Conservation (phyloP, 1,140 invertebrate genomes). For the Caenorhabditis elegans region DNA sequence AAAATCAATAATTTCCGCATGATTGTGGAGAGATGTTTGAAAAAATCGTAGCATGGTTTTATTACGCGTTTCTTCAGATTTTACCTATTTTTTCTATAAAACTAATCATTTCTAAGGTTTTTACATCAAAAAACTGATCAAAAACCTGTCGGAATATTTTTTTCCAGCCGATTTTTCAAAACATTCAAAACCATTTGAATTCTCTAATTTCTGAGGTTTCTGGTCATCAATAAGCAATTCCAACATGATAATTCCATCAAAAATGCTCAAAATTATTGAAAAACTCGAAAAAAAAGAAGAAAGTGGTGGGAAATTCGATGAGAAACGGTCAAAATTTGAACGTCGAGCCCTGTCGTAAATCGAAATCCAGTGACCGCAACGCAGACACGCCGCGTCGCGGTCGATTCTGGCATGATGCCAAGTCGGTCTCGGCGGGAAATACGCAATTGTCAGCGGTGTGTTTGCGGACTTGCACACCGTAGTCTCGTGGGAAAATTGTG, state of each 20-base stretch:
- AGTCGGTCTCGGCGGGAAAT: neutral
- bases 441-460: neutral
- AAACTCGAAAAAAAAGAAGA: neutral
- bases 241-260: neutral
- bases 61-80: too few relatives aligned
- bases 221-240: too few relatives aligned
- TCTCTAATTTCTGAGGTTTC: neutral
- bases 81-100: too few relatives aligned
- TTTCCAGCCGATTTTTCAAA: neutral
- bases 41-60: neutral
- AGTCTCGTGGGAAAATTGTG: neutral
- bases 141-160: neutral
- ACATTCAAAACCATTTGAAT: neutral
- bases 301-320: neutral
- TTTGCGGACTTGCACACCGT: neutral
- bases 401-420: neutral
- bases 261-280: neutral
- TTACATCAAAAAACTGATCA: neutral
- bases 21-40: too few relatives aligned
- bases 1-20: neutral
- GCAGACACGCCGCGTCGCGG: neutral
- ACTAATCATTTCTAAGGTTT: too few relatives aligned
- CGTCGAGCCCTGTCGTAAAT: neutral
- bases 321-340: neutral
- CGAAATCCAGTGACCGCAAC: neutral